These are phyloP conservation scores for Synanthedon myopaeformis DNA, from an alignment of 2,888 invertebrate genomes.

Conservation along the genomic window DNA sequence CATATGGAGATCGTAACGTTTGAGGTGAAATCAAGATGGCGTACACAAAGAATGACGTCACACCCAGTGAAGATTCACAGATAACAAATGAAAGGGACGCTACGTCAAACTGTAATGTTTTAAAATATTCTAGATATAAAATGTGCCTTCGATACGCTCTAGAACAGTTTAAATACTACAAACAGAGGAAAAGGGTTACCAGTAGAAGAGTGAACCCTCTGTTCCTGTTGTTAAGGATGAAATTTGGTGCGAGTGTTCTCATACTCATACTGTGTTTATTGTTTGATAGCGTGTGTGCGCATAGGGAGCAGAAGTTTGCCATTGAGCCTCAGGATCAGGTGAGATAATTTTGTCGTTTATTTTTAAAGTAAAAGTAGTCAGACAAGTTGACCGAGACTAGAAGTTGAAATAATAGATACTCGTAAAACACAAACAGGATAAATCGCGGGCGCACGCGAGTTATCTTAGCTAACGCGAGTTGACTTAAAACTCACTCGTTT, in stretches of 20 bases:
- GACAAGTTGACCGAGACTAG: too few species aligned
- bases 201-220: constrained; percentile 50
- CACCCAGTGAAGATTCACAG: background rate
- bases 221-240: constrained; percentile 54
- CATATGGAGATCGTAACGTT: background rate
- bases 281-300: constrained; percentile 31
- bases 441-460: too few species aligned
- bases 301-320: constrained; percentile 54
- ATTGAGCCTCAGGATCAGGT: constrained; percentile 65
- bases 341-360: constrained; percentile 9
- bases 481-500: too few species aligned
- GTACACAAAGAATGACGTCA: too few species aligned
- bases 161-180: constrained; percentile 6
- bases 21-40: too few species aligned
- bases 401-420: too few species aligned
- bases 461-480: too few species aligned
- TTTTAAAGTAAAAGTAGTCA: too few species aligned
- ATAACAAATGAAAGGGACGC: constrained; percentile 4
- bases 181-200: constrained; percentile 22
- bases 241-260: constrained; percentile 1
- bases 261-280: constrained; percentile 26
- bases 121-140: background rate
- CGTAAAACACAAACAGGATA: too few species aligned
- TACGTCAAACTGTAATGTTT: background rate
- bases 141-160: background rate